phyloP scores from a whole-genome alignment of 2,797 vertebrate genomes.

The Poliocrania exsul region DNA sequence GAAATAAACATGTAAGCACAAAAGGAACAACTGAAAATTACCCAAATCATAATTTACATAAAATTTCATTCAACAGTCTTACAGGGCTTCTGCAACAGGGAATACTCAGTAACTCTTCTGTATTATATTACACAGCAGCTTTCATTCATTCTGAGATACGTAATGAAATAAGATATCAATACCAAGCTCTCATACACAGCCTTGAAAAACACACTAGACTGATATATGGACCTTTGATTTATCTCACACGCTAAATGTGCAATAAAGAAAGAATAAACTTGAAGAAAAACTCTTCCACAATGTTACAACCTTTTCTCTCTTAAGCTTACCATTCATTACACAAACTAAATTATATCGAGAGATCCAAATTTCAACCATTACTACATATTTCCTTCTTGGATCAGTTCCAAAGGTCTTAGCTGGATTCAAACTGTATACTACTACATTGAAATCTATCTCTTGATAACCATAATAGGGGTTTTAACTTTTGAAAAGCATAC shows the following conservation, averaged over 20 bases:
- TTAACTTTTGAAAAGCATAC: not conserved
- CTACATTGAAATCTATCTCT: slow-evolving; percentile 36
- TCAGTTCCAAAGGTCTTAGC: not conserved
- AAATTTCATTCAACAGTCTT: not conserved
- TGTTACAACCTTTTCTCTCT: not conserved
- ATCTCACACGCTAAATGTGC: not conserved
- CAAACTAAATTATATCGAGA: not conserved
- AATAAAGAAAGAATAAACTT: not conserved
- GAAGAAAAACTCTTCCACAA: not conserved
- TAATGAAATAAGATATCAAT: not conserved
- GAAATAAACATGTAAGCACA: not conserved
- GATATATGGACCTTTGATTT: not conserved
- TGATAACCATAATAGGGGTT: not conserved
- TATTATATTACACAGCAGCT: not conserved
- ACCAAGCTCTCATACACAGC: not conserved
- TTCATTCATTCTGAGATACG: not conserved
- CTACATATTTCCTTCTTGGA: not conserved
- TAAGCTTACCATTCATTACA: not conserved
- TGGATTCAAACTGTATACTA: not conserved
- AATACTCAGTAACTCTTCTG: not conserved
- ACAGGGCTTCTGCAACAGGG: not conserved
- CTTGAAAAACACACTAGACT: not conserved
- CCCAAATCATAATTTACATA: not conserved
- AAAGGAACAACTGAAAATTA: not conserved
- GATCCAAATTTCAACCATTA: not conserved